Conservation (phyloP, 2,113 vertebrate species). For the Cinclus mexicanus region DNA sequence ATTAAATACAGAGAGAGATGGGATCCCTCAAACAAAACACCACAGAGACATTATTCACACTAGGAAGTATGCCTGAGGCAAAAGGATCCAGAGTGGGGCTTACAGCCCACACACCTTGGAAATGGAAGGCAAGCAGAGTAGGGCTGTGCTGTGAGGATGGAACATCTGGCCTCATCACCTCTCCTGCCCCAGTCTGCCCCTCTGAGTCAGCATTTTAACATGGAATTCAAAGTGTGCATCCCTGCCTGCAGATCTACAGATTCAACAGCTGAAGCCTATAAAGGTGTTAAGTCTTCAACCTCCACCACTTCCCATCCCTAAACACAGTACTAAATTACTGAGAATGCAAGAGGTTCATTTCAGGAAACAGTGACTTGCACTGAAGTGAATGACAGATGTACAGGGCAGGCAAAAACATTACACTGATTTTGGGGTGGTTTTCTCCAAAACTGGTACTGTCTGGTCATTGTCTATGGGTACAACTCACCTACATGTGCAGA, state of each 20-base stretch:
- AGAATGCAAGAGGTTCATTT: neutral
- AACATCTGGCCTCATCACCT: neutral
- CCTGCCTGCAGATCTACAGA: neutral
- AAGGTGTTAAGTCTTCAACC: neutral
- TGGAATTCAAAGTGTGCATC: neutral
- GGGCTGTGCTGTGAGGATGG: neutral
- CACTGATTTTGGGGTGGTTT: neutral
- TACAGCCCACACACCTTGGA: neutral
- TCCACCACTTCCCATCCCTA: neutral
- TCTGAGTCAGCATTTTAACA: neutral
- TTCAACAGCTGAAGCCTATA: neutral
- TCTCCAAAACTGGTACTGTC: neutral
- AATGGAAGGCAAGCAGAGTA: neutral
- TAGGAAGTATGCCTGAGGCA: neutral
- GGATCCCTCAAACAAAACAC: neutral
- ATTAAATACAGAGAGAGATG: neutral
- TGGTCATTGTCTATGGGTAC: neutral
- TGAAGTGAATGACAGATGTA: neutral
- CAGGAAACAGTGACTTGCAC: neutral
- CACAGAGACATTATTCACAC: neutral
- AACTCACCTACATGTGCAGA: fast-evolving
- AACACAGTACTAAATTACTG: fast-evolving
- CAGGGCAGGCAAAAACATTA: neutral
- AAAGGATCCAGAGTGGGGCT: neutral
- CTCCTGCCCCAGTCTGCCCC: neutral